Conservation (phyloP, 1,140 invertebrate species). For the Cecropterus lyciades region DNA sequence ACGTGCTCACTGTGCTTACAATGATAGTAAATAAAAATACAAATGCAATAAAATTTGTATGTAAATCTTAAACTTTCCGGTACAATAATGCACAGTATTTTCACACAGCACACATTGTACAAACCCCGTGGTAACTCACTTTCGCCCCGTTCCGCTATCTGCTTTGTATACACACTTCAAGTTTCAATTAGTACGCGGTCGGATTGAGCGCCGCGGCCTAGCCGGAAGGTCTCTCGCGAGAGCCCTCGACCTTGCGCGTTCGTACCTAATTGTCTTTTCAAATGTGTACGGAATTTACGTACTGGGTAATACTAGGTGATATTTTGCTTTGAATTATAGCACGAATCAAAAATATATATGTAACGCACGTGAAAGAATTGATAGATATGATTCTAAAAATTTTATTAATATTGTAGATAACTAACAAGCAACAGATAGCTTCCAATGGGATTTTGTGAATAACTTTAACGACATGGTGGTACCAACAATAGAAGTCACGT, state of each 20-base stretch:
- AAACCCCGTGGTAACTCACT: background rate
- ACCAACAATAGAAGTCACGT: too few relatives aligned
- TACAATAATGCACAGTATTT: background rate
- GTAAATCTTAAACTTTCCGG: background rate
- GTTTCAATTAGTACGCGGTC: conserved; percentile 24
- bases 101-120: background rate
- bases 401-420: too few relatives aligned
- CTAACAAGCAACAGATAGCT: too few relatives aligned
- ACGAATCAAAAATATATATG: too few relatives aligned
- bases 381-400: too few relatives aligned
- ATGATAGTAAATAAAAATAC: too few relatives aligned
- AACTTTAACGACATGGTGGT: too few relatives aligned
- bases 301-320: background rate
- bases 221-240: conserved; percentile 14
- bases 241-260: conserved; percentile 15
- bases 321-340: too few relatives aligned
- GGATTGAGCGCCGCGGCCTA: conserved; percentile 13
- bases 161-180: conserved; percentile 25
- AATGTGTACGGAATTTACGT: conserved; percentile 3
- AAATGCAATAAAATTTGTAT: too few relatives aligned
- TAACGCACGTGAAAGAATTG: too few relatives aligned
- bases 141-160: conserved; percentile 3
- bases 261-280: conserved; percentile 17
- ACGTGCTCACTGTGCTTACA: too few relatives aligned
- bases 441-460: too few relatives aligned